A percentile compares a stretch with the other conserved stretches of the same genome.
Evolutionary conservation across 2,888 invertebrate genomes (phyloP).

Genomic region (Coenonympha arcania): DNA sequence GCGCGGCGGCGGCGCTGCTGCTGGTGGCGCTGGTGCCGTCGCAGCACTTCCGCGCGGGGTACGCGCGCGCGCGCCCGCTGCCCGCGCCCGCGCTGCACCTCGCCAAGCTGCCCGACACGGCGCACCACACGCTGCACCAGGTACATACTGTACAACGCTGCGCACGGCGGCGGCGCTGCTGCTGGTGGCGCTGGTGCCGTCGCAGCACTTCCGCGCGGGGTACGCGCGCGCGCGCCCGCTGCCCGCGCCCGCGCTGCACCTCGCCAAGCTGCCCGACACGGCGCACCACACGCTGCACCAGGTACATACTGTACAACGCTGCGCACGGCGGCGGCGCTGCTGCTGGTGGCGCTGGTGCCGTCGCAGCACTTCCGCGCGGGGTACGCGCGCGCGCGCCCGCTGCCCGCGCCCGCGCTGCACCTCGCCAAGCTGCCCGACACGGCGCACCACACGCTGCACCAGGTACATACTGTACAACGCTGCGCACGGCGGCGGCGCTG

Average conservation of each 20-base stretch:
- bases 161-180: slow-evolving; percentile 89
- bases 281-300: slow-evolving; percentile 74
- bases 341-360: slow-evolving; percentile 92
- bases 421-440: slow-evolving; percentile 59
- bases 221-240: slow-evolving; percentile 78
- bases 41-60: slow-evolving; percentile 90
- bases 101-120: slow-evolving; percentile 62
- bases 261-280: slow-evolving; percentile 58
- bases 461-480: slow-evolving; percentile 40
- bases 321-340: slow-evolving; percentile 87
- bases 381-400: slow-evolving; percentile 78
- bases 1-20: slow-evolving; percentile 89
- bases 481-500: slow-evolving; percentile 89
- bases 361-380: slow-evolving; percentile 92
- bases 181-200: slow-evolving; percentile 91
- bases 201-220: slow-evolving; percentile 90
- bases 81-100: slow-evolving; percentile 60
- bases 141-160: slow-evolving; percentile 49
- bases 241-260: slow-evolving; percentile 61
- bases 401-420: slow-evolving; percentile 63
- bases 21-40: slow-evolving; percentile 93
- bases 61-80: slow-evolving; percentile 77
- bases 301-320: slow-evolving; percentile 52
- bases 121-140: slow-evolving; percentile 74
- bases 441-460: slow-evolving; percentile 72